A percentile compares a stretch with the other conserved stretches of the same genome.
phyloP scores from a whole-genome alignment of 2,888 invertebrate species.

The Silvanus unidentatus region DNA sequence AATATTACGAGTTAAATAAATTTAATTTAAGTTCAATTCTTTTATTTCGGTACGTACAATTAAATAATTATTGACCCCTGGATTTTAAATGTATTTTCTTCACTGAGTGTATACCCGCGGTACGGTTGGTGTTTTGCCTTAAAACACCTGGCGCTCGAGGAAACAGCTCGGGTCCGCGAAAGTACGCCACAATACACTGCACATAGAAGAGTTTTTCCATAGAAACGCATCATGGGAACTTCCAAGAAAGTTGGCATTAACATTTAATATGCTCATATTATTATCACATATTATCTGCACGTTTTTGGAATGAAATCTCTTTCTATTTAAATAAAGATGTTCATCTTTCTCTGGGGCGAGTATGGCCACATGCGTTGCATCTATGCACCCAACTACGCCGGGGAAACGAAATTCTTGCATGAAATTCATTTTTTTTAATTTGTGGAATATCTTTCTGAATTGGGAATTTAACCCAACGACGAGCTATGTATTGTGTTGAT shows the following conservation, averaged over 20 bases:
- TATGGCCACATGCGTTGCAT: slow-evolving; percentile 12
- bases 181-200: too few relatives aligned
- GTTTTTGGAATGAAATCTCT: slow-evolving; percentile 13
- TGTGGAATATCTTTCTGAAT: neutral
- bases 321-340: slow-evolving; percentile 13
- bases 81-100: too few relatives aligned
- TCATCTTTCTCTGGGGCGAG: slow-evolving; percentile 10
- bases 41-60: too few relatives aligned
- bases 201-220: slow-evolving; percentile 8
- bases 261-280: slow-evolving; percentile 9
- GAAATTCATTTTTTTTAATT: too few relatives aligned
- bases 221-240: slow-evolving; percentile 12
- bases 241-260: slow-evolving; percentile 11
- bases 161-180: too few relatives aligned
- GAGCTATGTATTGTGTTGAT: neutral
- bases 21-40: too few relatives aligned
- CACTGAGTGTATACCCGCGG: too few relatives aligned
- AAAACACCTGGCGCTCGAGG: too few relatives aligned
- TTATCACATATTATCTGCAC: slow-evolving; percentile 13
- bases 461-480: neutral
- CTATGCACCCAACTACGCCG: slow-evolving; percentile 9
- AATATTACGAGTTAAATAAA: too few relatives aligned
- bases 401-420: slow-evolving; percentile 12
- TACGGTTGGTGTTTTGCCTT: too few relatives aligned
- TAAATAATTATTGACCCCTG: too few relatives aligned